Evolutionary conservation across 2,113 vertebrate species (phyloP).

Genomic region (Orthochromis indermauri): DNA sequence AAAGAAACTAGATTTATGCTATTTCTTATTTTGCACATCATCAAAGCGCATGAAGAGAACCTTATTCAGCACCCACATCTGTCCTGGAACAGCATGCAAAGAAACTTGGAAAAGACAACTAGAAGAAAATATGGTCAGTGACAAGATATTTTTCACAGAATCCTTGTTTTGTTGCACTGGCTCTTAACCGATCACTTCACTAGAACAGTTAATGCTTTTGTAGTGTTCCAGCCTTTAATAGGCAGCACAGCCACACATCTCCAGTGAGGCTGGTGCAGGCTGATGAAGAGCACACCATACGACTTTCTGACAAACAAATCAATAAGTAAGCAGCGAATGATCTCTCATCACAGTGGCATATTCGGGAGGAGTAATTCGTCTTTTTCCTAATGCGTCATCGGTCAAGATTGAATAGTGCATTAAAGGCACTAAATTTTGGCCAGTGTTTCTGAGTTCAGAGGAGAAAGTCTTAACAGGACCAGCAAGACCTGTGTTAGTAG

Average conservation of each 20-base stretch:
- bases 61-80: neutral
- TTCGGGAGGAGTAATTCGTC: slow-evolving; percentile 24
- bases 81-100: neutral
- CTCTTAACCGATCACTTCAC: slow-evolving; percentile 14
- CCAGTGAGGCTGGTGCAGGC: neutral
- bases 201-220: slow-evolving; percentile 27
- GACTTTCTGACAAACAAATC: slow-evolving; percentile 40
- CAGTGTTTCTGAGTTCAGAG: neutral
- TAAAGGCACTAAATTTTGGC: slow-evolving; percentile 24
- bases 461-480: slow-evolving; percentile 21
- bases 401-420: slow-evolving; percentile 24
- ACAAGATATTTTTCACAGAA: neutral
- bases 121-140: neutral
- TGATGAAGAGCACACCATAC: neutral
- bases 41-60: neutral
- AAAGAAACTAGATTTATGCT: neutral
- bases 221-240: slow-evolving; percentile 24
- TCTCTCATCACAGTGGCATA: slow-evolving; percentile 32
- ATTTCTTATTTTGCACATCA: neutral
- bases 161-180: neutral
- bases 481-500: slow-evolving; percentile 12
- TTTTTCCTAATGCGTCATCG: slow-evolving; percentile 29
- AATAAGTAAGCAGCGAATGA: slow-evolving; percentile 30
- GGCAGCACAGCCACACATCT: slow-evolving; percentile 17
- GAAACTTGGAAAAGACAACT: neutral